These are phyloP conservation scores for Muntiacus muntjak DNA, from an alignment of 2,113 vertebrate species.

Conservation along the genomic window DNA sequence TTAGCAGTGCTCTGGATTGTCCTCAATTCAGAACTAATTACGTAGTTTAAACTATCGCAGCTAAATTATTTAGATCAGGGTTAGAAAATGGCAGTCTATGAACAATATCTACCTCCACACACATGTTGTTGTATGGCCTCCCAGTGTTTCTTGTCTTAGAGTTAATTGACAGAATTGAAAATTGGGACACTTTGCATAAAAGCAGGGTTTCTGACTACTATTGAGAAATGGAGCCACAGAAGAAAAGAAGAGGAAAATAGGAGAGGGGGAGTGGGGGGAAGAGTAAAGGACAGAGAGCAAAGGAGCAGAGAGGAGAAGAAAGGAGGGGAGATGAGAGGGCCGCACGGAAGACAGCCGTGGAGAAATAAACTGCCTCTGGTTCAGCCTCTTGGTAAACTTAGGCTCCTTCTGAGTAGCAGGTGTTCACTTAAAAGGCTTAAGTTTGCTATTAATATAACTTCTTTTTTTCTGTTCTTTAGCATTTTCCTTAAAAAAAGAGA, in stretches of 20 bases:
- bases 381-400: not conserved
- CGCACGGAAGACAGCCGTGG: fast-evolving
- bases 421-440: not conserved
- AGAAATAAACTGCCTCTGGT: fast-evolving
- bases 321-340: not conserved
- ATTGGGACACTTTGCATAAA: not conserved
- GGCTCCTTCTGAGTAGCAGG: not conserved
- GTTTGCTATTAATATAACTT: not conserved
- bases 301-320: not conserved
- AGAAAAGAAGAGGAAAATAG: not conserved
- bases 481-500: not conserved
- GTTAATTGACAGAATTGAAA: not conserved
- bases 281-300: not conserved
- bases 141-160: not conserved
- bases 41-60: not conserved
- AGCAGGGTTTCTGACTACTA: not conserved
- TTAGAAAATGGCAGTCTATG: not conserved
- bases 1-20: not conserved
- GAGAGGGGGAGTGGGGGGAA: not conserved
- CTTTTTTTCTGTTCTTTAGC: not conserved
- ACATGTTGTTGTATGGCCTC: not conserved
- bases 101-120: not conserved
- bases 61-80: not conserved
- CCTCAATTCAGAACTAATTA: not conserved
- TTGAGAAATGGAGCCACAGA: not conserved